A percentile compares a stretch with the other conserved stretches of the same genome.
These are phyloP conservation scores for Adelphocoris suturalis DNA, from an alignment of 2,888 invertebrate species.

Conservation along the genomic window DNA sequence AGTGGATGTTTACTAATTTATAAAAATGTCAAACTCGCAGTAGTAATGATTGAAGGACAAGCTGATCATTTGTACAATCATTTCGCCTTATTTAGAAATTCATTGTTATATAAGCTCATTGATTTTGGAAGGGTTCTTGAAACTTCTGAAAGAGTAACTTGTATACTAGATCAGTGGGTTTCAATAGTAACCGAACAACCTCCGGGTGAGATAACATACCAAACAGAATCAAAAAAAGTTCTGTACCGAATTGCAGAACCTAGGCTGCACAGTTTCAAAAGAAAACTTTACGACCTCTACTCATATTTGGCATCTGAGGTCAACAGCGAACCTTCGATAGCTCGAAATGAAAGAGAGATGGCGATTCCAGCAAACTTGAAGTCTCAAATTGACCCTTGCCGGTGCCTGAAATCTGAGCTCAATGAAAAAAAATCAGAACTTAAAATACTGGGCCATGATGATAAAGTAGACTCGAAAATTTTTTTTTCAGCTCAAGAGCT, in stretches of 20 bases:
- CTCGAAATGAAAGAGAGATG: background rate
- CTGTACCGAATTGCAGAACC: conserved; percentile 30
- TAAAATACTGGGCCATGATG: no score
- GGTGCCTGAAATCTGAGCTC: background rate
- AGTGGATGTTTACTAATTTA: conserved; percentile 28
- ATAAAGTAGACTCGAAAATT: background rate
- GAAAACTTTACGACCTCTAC: background rate
- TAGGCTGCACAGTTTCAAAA: background rate
- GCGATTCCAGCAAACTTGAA: background rate
- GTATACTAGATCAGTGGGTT: background rate
- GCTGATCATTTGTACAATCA: conserved; percentile 9
- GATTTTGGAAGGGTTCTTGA: conserved; percentile 10
- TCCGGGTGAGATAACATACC: background rate
- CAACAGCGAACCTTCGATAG: background rate
- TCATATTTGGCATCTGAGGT: background rate
- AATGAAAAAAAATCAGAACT: background rate
- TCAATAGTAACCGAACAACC: background rate
- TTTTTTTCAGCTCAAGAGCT: background rate
- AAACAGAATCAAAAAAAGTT: conserved; percentile 27
- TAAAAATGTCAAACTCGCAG: background rate
- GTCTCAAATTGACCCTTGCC: background rate
- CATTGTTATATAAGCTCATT: background rate
- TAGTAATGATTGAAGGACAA: conserved; percentile 41
- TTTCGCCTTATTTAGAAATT: conserved; percentile 32
- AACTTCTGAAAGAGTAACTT: background rate